These are phyloP conservation scores for Sinosuthora webbiana DNA, from an alignment of 2,113 vertebrate genomes.

Conservation along the genomic window DNA sequence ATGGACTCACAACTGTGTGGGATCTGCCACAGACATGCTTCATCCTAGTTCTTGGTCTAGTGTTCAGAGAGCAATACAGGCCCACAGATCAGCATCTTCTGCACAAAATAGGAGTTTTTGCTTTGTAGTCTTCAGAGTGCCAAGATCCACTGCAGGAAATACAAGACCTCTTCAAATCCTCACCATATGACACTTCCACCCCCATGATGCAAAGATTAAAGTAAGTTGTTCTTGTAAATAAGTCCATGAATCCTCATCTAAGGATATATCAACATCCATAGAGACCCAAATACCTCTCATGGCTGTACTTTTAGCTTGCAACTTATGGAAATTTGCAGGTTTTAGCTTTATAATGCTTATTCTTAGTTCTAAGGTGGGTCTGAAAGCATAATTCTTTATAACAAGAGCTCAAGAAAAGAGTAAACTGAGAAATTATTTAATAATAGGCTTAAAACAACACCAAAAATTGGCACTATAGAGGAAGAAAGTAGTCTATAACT, in stretches of 20 bases:
- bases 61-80: background rate
- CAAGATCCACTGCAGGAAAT: background rate
- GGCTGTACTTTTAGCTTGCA: background rate
- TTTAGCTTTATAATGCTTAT: background rate
- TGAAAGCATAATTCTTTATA: background rate
- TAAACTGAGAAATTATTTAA: background rate
- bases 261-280: background rate
- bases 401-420: background rate
- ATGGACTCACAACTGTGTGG: rapidly evolving
- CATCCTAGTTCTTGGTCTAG: background rate
- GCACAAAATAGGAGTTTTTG: background rate
- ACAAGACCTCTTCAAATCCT: background rate
- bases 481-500: background rate
- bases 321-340: rapidly evolving
- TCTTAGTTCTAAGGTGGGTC: background rate
- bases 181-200: background rate
- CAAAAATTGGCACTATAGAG: background rate
- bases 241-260: background rate
- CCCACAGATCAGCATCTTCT: background rate
- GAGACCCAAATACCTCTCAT: background rate
- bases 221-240: background rate
- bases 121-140: background rate
- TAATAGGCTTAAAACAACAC: background rate
- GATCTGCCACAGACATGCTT: too few relatives aligned
- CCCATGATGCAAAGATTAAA: background rate